These are phyloP conservation scores for Mionectes olivaceus DNA, from an alignment of 2,797 vertebrate genomes.

Conservation along the genomic window DNA sequence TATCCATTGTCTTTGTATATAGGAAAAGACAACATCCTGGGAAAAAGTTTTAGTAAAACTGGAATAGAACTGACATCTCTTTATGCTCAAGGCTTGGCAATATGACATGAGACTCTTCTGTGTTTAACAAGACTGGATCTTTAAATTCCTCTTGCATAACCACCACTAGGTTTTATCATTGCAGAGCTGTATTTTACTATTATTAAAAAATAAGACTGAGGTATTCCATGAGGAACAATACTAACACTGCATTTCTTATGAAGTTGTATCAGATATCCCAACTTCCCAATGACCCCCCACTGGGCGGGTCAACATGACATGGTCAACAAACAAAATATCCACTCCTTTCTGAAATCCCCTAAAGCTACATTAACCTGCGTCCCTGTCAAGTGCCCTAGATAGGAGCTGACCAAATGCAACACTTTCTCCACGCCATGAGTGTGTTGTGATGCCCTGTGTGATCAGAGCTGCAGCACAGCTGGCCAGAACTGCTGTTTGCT, in stretches of 20 bases:
- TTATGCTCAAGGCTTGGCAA: not conserved
- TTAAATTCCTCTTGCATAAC: not conserved
- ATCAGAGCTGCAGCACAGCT: not conserved
- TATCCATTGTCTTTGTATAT: not conserved
- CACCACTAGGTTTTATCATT: not conserved
- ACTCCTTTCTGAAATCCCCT: not conserved
- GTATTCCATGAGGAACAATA: not conserved
- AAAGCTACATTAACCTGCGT: not conserved
- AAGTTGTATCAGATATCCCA: not conserved
- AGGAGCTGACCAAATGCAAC: not conserved
- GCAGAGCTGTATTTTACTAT: not conserved
- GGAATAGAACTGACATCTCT: not conserved
- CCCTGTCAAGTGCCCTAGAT: not conserved
- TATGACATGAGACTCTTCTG: not conserved
- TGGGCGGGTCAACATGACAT: too few species aligned
- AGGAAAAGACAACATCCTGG: not conserved
- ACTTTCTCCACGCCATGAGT: fast-evolving
- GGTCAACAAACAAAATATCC: not conserved
- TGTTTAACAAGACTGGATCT: not conserved
- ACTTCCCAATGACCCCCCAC: not conserved
- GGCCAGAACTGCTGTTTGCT: not conserved
- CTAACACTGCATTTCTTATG: not conserved
- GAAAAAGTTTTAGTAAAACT: not conserved
- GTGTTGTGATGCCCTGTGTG: fast-evolving
- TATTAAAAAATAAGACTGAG: not conserved